Evolutionary conservation across 2,888 invertebrate genomes (phyloP), one percentile per base, ranked within the genome.

Genomic region (Eumacrocentrus americanus): DNA sequence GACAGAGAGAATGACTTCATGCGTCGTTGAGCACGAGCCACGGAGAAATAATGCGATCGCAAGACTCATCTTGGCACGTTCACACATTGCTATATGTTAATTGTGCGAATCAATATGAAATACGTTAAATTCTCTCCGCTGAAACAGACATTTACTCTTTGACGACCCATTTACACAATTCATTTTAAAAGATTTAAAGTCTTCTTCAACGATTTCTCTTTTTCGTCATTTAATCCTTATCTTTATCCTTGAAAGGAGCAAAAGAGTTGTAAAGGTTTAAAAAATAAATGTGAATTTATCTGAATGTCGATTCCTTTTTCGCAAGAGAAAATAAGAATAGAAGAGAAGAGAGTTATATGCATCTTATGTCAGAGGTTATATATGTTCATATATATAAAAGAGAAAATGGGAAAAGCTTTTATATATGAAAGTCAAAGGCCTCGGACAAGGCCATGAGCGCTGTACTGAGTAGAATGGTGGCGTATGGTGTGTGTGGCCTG

Each of bases 41-140:
- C 67, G 64, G 66, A 70, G 75, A 74, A 76, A 76, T 75, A 76
- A 75, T 72, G 66, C 72, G 73, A 75, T 76, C 73, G 67, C 63
- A 64, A 66, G 40, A 23, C 29, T 61, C 67, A 65, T 65, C 66
- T 66, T 65, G 65, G 63, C 64, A 52, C 64, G 67, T 66, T 62
- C 62, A 63, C 60, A 63, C 66, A 65, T 66, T 53, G 35, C 54
- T 50, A 50, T n/a, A n/a, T 44, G 46, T 52, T 57, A 50, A 52
- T 48, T 57, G 60, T 44, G 53, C 47, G 34, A 52, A 52, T 53
- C 48, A 42, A 61, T 59, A 29, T 20, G 37, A 7, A 35, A 52
- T 25, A 38, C 20, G 9, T 29, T 29, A 29, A 29, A 29, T 29
- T 29, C 29, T 6, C 29, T n/a, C n/a, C n/a, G n/a, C n/a, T n/a